Base-by-base conservation (phyloP, 1,140 invertebrate species). In the Ostrea denselamellosa region DNA sequence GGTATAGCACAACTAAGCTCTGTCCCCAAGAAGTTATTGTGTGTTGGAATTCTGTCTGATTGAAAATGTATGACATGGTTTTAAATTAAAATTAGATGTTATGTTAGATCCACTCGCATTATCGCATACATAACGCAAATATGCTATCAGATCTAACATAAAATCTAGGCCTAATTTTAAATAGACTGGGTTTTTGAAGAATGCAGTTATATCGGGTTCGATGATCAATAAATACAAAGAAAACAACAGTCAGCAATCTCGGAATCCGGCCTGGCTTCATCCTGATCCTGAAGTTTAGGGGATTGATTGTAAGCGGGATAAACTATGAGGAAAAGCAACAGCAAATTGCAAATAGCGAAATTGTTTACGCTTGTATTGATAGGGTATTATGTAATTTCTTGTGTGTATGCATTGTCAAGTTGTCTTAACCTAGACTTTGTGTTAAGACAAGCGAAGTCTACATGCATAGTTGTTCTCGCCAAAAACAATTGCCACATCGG, bases 141-240 rank as follows among this genome's bases (percentile, higher is more conserved):
- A n/a, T n/a, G n/a, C n/a, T n/a, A n/a, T n/a, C n/a, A n/a, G n/a
- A n/a, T n/a, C n/a, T n/a, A n/a, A n/a, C n/a, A n/a, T n/a, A n/a
- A n/a, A n/a, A n/a, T n/a, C n/a, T n/a, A n/a, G n/a, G n/a, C n/a
- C n/a, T n/a, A n/a, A n/a, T n/a, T n/a, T n/a, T n/a, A n/a, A n/a
- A n/a, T n/a, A n/a, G n/a, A n/a, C n/a, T n/a, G n/a, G n/a, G n/a
- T n/a, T n/a, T n/a, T n/a, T n/a, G n/a, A n/a, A n/a, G n/a, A n/a
- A n/a, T n/a, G n/a, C n/a, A n/a, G n/a, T 25, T 82, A 22, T 10
- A 34, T 82, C 81, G 81, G 81, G 81, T 8, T 82, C 81, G 28
- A 8, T 53, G 25, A 22, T 44, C 34, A 19, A 14, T 19, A 54
- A 83, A 52, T 22, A n/a, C 51, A n/a, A 22, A 53, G 7, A 22